Percentiles rank a stretch among this genome's conserved stretches.
These are phyloP conservation scores for Girardia tigrina DNA, from an alignment of 2,888 invertebrate genomes.

Conservation along the genomic window DNA sequence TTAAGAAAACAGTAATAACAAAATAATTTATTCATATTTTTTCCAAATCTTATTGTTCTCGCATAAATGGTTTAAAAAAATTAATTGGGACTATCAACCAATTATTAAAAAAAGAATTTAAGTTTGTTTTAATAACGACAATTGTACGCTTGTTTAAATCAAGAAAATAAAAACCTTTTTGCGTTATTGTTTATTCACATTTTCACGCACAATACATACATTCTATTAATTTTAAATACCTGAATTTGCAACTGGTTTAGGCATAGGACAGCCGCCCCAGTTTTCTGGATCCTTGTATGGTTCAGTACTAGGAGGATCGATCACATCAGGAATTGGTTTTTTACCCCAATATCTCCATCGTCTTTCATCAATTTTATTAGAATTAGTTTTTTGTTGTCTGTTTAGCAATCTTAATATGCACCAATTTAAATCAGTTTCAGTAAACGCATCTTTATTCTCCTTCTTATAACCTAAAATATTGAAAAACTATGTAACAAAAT, in stretches of 20 bases:
- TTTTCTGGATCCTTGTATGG: not conserved
- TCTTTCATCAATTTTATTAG: not conserved
- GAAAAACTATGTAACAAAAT: not conserved
- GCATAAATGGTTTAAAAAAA: no score
- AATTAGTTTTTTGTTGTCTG: not conserved
- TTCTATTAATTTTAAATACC: not conserved
- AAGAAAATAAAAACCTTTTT: no score
- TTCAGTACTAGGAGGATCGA: not conserved
- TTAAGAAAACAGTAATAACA: no score
- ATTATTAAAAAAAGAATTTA: no score
- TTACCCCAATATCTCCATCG: not conserved
- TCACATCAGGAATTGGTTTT: not conserved
- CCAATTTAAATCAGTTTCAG: constrained; percentile 14
- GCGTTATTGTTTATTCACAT: no score
- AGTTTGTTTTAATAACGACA: no score
- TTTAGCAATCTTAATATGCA: not conserved
- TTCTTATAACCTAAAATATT: not conserved
- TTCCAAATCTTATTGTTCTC: no score
- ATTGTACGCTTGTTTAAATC: no score
- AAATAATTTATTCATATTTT: no score
- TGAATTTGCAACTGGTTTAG: not conserved
- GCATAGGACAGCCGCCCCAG: not conserved
- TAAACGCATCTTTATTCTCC: not conserved
- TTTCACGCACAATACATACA: no score
- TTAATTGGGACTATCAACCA: no score